Evolutionary conservation across 2,113 vertebrate species (phyloP), one percentile per base, ranked within the genome.

Genomic region (Microcebus griseorufus): DNA sequence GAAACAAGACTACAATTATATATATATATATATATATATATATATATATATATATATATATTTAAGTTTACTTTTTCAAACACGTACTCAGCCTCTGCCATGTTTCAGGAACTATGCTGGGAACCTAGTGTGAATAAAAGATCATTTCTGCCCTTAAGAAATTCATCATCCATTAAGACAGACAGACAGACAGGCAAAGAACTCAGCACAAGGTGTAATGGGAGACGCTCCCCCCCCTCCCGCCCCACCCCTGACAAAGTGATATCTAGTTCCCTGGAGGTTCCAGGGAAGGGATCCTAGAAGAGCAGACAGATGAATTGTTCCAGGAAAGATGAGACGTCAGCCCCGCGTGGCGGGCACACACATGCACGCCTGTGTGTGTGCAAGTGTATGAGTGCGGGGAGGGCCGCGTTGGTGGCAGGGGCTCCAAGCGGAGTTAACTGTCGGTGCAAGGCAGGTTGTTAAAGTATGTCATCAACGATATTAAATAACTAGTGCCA

Each of bases 81-180:
- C 34, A 69, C 67, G 75, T 69, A 85, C 75, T 96, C 85, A 90
- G 88, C 13, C 82, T 86, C 70, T 89, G 69, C 58, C 79, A 64
- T 67, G 67, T 93, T 88, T 91, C 83, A 92, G 83, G 58, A 85
- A 67, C 34, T 65, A 32, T 70, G 84, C 51, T 78, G 42, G n/a
- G 53, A 84, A 51, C 72, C 12, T 32, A 34, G 25, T n/a, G 29
- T 83, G 76, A 96, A 96, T 89, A 45, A 95, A 95, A 96, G 81
- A 75, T 84, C 29, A 83, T 89, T 62, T 34, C 5, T 90, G 17
- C 1, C 37, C 90, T 89, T 34, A 65, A 92, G 64, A 95, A 97
- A 93, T 53, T 39, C 39, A 70, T 48, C 29, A 45, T 55, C 27
- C 75, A 16, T 37, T 69, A 86, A 82, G 69, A 58, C 69, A 93